These are phyloP conservation scores for Hydrotaea diabolus DNA, from an alignment of 2,888 invertebrate species.

Conservation along the genomic window DNA sequence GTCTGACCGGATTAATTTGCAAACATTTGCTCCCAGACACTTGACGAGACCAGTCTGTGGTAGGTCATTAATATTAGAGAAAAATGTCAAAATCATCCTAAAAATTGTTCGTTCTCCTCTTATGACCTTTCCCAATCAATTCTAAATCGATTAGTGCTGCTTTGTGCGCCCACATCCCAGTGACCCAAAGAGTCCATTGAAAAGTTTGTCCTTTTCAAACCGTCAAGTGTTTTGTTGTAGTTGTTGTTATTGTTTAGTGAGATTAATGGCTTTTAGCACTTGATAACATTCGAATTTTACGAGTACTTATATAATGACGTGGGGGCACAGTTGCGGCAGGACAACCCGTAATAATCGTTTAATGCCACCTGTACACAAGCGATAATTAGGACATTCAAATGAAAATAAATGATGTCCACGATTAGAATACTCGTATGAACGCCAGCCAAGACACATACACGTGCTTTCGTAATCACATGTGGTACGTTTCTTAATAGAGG, in stretches of 20 bases:
- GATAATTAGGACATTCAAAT: not conserved
- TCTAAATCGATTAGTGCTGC: not conserved
- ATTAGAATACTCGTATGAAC: too few relatives aligned
- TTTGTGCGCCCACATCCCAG: not conserved
- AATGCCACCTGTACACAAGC: not conserved
- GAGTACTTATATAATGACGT: too few relatives aligned
- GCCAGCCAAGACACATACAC: too few relatives aligned
- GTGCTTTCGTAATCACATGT: too few relatives aligned
- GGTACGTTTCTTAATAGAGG: too few relatives aligned
- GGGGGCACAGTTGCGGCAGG: not conserved
- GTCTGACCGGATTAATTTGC: too few relatives aligned
- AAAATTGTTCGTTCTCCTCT: too few relatives aligned
- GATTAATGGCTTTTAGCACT: constrained; percentile 3
- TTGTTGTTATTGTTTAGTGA: not conserved
- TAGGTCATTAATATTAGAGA: too few relatives aligned
- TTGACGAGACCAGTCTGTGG: too few relatives aligned
- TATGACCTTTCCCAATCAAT: not conserved
- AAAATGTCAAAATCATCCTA: too few relatives aligned
- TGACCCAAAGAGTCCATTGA: not conserved
- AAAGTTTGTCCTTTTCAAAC: not conserved
- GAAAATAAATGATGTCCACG: not conserved
- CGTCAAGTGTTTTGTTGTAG: not conserved
- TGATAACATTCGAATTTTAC: not conserved
- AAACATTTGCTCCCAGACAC: too few relatives aligned
- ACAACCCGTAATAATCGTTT: not conserved